Evolutionary conservation across 2,888 invertebrate genomes (phyloP).

Genomic region (Candidula unifasciata): DNA sequence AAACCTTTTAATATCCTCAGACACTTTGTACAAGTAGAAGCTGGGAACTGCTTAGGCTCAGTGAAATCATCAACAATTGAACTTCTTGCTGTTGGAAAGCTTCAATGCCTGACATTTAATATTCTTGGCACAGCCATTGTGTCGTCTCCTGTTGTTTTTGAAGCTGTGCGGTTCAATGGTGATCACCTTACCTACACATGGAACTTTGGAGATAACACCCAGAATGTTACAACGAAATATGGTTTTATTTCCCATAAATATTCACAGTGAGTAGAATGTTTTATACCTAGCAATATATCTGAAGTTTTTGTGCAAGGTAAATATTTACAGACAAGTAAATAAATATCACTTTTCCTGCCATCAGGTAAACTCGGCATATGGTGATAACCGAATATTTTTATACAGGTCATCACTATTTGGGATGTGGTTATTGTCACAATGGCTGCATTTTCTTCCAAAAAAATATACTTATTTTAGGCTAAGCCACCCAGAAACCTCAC

Average conservation of each 20-base stretch:
- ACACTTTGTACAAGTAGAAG: slow-evolving; percentile 68
- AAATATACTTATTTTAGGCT: no score
- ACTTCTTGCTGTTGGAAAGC: slow-evolving; percentile 64
- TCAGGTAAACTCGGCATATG: no score
- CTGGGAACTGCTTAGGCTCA: slow-evolving; percentile 68
- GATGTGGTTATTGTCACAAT: no score
- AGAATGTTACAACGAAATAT: slow-evolving; percentile 40
- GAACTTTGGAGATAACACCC: slow-evolving; percentile 75
- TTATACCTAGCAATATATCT: no score
- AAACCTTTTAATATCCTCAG: slow-evolving; percentile 56
- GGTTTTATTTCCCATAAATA: slow-evolving; percentile 43
- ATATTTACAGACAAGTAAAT: no score
- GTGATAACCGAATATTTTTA: no score
- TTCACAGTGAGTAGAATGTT: slow-evolving; percentile 23
- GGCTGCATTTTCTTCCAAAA: no score
- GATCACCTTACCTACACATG: slow-evolving; percentile 73
- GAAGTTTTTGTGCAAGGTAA: no score
- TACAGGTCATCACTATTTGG: no score
- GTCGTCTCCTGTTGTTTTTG: slow-evolving; percentile 63
- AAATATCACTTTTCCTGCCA: no score
- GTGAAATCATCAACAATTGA: slow-evolving; percentile 64
- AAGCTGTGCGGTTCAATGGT: slow-evolving; percentile 67
- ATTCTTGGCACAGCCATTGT: slow-evolving; percentile 63
- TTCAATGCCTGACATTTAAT: slow-evolving; percentile 55
- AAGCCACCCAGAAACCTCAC: no score